Conservation (phyloP, 35 echinoderm and acorn worm genomes). For the Antedon bifida region DNA sequence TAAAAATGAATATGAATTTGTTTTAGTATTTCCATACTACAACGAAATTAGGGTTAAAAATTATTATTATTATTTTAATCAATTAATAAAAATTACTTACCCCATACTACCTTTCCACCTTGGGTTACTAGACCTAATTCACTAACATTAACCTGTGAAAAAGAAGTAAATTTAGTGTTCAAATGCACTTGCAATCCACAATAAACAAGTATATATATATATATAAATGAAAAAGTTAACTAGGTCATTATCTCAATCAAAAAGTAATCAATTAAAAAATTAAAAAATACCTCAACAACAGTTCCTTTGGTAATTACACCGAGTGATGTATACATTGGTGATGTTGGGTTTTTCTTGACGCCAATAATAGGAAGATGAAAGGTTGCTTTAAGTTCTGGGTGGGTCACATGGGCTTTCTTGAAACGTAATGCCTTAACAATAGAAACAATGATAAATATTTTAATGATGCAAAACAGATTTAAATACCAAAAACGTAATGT, state of each 20-base stretch:
- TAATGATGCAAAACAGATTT: background rate
- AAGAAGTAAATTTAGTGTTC: background rate
- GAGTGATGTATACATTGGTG: slow-evolving; percentile 86
- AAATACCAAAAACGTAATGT: no score
- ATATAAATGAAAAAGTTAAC: no score
- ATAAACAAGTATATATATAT: no score
- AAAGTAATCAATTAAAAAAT: no score
- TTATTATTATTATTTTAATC: no score
- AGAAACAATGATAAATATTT: background rate
- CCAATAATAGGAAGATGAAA: slow-evolving; percentile 91
- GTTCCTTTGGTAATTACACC: slow-evolving; percentile 97
- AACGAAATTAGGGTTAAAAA: no score
- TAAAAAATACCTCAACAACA: slow-evolving; percentile 53
- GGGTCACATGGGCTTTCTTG: slow-evolving; percentile 93
- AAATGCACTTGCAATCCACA: no score
- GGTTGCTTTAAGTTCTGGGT: slow-evolving; percentile 92
- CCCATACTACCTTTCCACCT: slow-evolving; percentile 94
- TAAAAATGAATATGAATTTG: no score
- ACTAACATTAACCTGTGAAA: slow-evolving; percentile 84
- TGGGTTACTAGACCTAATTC: slow-evolving; percentile 96
- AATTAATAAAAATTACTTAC: slow-evolving; percentile 47
- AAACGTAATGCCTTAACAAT: slow-evolving; percentile 60
- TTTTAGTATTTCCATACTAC: no score
- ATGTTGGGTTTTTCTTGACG: slow-evolving; percentile 89
- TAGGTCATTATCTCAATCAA: no score